Percentiles rank a stretch among this genome's conserved stretches.
These are phyloP conservation scores for Oenanthe oenanthe DNA, from an alignment of 2,113 vertebrate genomes.

Conservation along the genomic window DNA sequence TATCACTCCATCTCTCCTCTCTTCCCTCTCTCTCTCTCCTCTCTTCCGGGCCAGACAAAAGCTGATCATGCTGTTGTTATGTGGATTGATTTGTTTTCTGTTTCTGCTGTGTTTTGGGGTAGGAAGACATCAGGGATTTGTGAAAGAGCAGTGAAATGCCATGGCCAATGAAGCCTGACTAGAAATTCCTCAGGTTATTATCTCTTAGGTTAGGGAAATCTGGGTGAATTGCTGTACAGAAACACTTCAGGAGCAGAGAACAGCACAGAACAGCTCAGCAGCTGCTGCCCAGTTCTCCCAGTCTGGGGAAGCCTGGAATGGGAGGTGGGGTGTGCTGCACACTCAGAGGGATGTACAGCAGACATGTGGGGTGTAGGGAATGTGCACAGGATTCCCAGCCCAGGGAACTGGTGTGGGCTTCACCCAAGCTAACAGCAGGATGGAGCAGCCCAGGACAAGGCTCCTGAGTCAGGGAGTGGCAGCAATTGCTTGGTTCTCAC, in stretches of 20 bases:
- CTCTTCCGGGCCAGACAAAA: neutral
- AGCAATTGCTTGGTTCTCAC: neutral
- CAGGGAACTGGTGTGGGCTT: fast-evolving
- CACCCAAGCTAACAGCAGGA: fast-evolving
- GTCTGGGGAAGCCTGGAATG: neutral
- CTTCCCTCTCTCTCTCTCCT: conserved; percentile 13
- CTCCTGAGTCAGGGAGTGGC: neutral
- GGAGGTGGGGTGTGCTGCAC: neutral
- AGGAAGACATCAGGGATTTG: conserved; percentile 42
- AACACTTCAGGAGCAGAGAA: neutral
- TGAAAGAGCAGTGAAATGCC: conserved; percentile 63
- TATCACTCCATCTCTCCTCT: conserved; percentile 41
- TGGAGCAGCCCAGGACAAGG: neutral
- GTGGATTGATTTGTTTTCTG: conserved; percentile 66
- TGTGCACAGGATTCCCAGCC: neutral
- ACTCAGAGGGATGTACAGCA: fast-evolving
- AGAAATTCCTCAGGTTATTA: conserved; percentile 53
- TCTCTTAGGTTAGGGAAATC: conserved; percentile 47
- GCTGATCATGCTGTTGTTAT: conserved; percentile 22
- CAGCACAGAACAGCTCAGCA: neutral
- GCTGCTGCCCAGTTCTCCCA: neutral
- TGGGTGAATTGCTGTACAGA: neutral
- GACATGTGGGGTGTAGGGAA: neutral
- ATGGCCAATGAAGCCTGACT: conserved; percentile 58
- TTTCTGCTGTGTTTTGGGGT: conserved; percentile 49